Evolutionary conservation across 2,888 invertebrate genomes (phyloP).

Genomic region (Myopa testacea): DNA sequence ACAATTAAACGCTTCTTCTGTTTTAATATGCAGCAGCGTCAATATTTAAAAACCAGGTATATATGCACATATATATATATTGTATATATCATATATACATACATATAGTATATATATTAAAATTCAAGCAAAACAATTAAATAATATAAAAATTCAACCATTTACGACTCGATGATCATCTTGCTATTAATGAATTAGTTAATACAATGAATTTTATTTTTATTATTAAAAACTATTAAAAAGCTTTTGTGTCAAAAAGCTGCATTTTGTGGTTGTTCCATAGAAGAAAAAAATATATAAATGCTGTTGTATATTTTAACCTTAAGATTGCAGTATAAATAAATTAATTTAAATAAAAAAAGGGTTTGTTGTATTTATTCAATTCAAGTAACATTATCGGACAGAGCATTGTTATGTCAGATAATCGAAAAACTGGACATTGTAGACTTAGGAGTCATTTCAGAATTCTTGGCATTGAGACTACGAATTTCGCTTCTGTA

Average conservation of each 20-base stretch:
- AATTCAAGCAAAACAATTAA: no score
- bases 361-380: neutral
- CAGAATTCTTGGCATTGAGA: no score
- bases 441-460: no score
- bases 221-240: conserved; percentile 26
- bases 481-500: no score
- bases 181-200: conserved; percentile 34
- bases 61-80: no score
- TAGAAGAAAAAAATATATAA: conserved; percentile 40
- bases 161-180: neutral
- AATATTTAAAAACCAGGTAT: conserved; percentile 32
- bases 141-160: neutral
- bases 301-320: conserved; percentile 48
- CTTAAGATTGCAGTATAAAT: conserved; percentile 41
- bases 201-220: conserved; percentile 37
- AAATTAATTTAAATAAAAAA: conserved; percentile 43
- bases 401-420: no score
- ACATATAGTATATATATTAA: neutral
- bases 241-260: conserved; percentile 36
- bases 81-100: no score
- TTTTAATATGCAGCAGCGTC: conserved; percentile 37
- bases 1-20: conserved; percentile 39
- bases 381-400: no score
- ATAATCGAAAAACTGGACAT: no score
- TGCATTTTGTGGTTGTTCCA: conserved; percentile 20